Base-by-base conservation (phyloP, 2,797 vertebrate species). In the Epinephelus coioides region DNA sequence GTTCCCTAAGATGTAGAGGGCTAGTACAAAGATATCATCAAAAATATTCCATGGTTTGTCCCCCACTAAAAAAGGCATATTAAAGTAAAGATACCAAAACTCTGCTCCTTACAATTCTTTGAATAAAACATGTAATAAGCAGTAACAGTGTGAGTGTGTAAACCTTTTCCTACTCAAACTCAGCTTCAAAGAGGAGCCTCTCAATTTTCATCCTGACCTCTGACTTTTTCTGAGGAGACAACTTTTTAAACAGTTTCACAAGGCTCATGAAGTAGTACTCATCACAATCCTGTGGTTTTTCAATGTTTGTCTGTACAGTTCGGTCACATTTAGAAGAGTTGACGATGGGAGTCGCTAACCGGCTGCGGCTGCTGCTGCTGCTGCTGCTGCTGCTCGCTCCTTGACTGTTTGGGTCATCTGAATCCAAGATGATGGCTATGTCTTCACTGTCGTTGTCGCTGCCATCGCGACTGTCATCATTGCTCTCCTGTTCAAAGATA, bases 181-280 rank as follows among this genome's bases (percentile, higher is more conserved):
- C 82, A 0, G 88, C 85, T 78, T 85, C 88, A 0, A 89, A 79
- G 44, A 89, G 69, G 23, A 87, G 49, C 12, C 81, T 68, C 30
- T 89, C 83, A 0, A 89, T 82, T 73, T 83, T 85, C 78, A 87
- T 70, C 70, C 85, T 79, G 63, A 86, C 81, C 0, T 61, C 76
- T 2, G 67, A 57, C 51, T 87, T 82, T 56, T 87, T 89, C 46
- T 53, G 44, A 87, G 80, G 78, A 43, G 55, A 21, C 63, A 87
- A 63, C 55, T 60, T 86, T 61, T 87, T 89, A 51, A 89, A 87
- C 49, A 84, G 5, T 60, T 83, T 85, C 0, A 38, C 81, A 2
- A 89, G 82, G 69, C 34, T 74, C 87, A 83, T 83, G 76, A 89
- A 89, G 67, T 89, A 89, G 63, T 43, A 83, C 43, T 89, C 85